Conservation (phyloP, 1,140 invertebrate species). For the Philaenus spumarius region DNA sequence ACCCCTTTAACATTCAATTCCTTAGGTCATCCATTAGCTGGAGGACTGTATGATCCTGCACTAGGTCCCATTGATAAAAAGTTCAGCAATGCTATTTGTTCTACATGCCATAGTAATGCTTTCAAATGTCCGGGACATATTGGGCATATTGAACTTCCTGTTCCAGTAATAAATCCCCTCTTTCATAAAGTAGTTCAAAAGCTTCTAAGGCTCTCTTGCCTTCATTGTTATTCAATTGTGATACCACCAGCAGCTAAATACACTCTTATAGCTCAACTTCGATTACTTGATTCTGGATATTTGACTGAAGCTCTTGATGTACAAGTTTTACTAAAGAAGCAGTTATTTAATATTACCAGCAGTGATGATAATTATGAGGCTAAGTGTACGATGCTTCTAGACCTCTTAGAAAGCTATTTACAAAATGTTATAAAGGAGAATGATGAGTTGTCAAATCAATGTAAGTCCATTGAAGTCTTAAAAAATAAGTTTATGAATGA, state of each 20-base stretch:
- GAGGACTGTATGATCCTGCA: slow-evolving; percentile 79
- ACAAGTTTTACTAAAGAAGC: slow-evolving; percentile 35
- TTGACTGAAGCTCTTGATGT: slow-evolving; percentile 62
- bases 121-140: slow-evolving; percentile 85
- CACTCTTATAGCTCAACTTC: slow-evolving; percentile 64
- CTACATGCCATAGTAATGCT: slow-evolving; percentile 68
- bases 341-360: background rate
- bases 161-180: slow-evolving; percentile 88
- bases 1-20: slow-evolving; percentile 78
- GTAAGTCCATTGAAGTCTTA: slow-evolving; percentile 36
- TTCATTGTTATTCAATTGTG: slow-evolving; percentile 62
- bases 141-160: slow-evolving; percentile 88
- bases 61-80: slow-evolving; percentile 46
- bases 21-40: slow-evolving; percentile 70
- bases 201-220: slow-evolving; percentile 60
- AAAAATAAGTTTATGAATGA: slow-evolving; percentile 47
- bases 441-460: slow-evolving; percentile 39
- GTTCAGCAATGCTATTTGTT: slow-evolving; percentile 54
- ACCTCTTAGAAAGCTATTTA: slow-evolving; percentile 30
- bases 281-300: slow-evolving; percentile 66
- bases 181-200: slow-evolving; percentile 68
- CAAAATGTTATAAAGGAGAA: slow-evolving; percentile 37
- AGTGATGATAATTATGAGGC: background rate
- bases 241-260: slow-evolving; percentile 53
- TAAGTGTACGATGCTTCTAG: slow-evolving; percentile 25